phyloP scores from a whole-genome alignment of 2,113 vertebrate species.

The Bostrychus sinensis region DNA sequence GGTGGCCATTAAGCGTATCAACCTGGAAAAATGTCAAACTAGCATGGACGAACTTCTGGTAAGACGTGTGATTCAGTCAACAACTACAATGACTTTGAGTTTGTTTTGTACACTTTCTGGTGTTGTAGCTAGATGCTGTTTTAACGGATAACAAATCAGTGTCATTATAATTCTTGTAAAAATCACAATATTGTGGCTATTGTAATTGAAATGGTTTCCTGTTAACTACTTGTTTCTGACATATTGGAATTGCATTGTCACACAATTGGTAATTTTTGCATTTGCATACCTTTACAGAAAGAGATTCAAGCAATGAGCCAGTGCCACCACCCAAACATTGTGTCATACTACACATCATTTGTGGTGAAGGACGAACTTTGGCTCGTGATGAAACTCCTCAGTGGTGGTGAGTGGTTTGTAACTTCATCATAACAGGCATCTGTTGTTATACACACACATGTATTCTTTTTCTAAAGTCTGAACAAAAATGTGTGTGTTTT shows the following conservation, averaged over 20 bases:
- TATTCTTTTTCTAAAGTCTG: neutral
- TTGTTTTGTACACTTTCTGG: neutral
- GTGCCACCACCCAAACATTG: constrained; percentile 96
- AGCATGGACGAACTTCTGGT: constrained; percentile 98
- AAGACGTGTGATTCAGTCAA: constrained; percentile 34
- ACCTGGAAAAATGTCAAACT: constrained; percentile 96
- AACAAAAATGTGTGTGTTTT: neutral
- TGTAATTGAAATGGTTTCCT: too few species aligned
- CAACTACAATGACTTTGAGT: neutral
- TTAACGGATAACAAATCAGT: too few species aligned
- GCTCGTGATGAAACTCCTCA: constrained; percentile 97
- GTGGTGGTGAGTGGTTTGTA: constrained; percentile 86
- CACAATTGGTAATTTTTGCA: constrained; percentile 1
- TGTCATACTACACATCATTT: constrained; percentile 96
- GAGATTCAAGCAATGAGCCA: constrained; percentile 99
- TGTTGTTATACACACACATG: neutral
- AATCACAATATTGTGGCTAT: too few species aligned
- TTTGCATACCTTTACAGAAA: constrained; percentile 83
- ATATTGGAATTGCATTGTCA: too few species aligned
- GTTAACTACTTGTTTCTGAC: too few species aligned
- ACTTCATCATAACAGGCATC: neutral
- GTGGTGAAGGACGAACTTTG: constrained; percentile 97
- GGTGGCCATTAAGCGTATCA: constrained; percentile 96
- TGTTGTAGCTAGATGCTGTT: neutral
- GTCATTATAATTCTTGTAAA: too few species aligned